Percentiles rank a stretch among this genome's conserved stretches.
Conservation (phyloP, 2,888 invertebrate species). For the Antheraea assamensis region DNA sequence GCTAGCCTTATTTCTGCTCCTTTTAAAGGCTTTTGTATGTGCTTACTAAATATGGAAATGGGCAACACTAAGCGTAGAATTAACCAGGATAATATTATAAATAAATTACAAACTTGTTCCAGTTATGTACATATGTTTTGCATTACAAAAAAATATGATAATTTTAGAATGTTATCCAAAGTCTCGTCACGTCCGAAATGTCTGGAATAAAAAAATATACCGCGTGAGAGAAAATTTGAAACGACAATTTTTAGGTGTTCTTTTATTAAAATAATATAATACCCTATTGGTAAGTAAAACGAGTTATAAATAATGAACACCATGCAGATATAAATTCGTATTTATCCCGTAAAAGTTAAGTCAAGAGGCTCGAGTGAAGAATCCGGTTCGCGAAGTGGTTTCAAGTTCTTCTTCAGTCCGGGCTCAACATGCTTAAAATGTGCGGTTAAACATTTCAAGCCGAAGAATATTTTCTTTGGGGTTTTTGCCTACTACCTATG, state of each 20-base stretch:
- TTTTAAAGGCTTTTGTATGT: background rate
- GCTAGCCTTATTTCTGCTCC: background rate
- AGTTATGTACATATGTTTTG: background rate
- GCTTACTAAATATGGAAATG: background rate
- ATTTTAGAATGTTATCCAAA: background rate
- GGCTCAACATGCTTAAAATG: slow-evolving; percentile 6
- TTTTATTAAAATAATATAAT: background rate
- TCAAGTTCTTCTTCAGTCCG: slow-evolving; percentile 1
- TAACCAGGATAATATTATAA: background rate
- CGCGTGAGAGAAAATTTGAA: too few relatives aligned
- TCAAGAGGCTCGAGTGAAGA: slow-evolving; percentile 8
- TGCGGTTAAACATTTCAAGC: slow-evolving; percentile 3
- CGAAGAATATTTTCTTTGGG: background rate
- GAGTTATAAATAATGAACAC: background rate
- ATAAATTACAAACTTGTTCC: background rate
- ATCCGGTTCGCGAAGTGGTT: background rate
- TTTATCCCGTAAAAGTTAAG: background rate
- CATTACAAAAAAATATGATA: background rate
- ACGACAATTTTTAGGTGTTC: background rate
- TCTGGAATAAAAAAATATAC: background rate
- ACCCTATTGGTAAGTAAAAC: background rate
- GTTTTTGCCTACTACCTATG: background rate
- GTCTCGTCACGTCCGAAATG: background rate
- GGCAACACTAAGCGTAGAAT: background rate
- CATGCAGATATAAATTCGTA: background rate